Percentiles rank a stretch among this genome's conserved stretches.
These are phyloP conservation scores for Tinea semifulvella DNA, from an alignment of 2,888 invertebrate genomes.

Conservation along the genomic window DNA sequence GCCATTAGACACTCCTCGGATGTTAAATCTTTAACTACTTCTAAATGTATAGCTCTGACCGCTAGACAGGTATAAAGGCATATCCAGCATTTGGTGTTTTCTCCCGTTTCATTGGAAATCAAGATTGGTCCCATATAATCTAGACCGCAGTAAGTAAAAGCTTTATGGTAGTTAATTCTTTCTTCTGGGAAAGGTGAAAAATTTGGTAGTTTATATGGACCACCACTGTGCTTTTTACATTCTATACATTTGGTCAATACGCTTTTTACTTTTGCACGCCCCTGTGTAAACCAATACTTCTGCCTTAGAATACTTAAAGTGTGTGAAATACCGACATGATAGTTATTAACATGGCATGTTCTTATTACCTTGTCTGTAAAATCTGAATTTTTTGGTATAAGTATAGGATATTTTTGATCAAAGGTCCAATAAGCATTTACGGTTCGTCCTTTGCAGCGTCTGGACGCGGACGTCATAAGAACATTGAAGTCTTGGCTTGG, in stretches of 20 bases:
- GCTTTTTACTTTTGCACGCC: conserved; percentile 18
- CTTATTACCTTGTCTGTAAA: conserved; percentile 18
- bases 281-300: conserved; percentile 21
- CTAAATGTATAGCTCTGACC: conserved; percentile 17
- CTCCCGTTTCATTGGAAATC: not conserved
- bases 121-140: conserved; percentile 10
- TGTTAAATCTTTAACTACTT: conserved; percentile 16
- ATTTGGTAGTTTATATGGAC: conserved; percentile 22
- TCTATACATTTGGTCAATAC: conserved; percentile 17
- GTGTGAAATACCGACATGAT: conserved; percentile 20
- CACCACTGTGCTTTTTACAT: conserved; percentile 23
- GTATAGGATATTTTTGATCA: conserved; percentile 16
- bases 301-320: conserved; percentile 19
- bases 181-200: conserved; percentile 20
- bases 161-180: not conserved
- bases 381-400: conserved; percentile 17
- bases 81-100: conserved; percentile 5
- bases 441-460: conserved; percentile 17
- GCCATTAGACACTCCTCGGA: conserved; percentile 18
- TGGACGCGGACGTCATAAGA: too few relatives aligned
- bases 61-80: conserved; percentile 12
- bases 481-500: too few relatives aligned
- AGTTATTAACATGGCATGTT: conserved; percentile 17
- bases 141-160: conserved; percentile 1
- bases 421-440: conserved; percentile 13